Evolutionary conservation across 1,140 invertebrate species (phyloP), one percentile per base, ranked within the genome.

Genomic region (Gryllus bimaculatus): DNA sequence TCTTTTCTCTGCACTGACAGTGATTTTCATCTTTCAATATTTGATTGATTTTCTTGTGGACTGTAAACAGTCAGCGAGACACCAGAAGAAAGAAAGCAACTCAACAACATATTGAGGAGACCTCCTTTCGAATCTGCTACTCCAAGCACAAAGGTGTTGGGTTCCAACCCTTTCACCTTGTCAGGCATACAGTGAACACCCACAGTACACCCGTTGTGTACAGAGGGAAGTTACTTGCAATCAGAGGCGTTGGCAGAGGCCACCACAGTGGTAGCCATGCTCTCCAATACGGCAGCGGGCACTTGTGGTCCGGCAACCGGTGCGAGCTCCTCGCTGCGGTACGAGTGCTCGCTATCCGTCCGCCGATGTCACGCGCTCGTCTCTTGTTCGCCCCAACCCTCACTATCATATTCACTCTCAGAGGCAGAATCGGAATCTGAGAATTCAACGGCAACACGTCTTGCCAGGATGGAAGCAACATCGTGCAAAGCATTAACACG

Each of bases 401-500:
- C 91, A 82, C 90, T 91, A 83, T 92, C 91, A 83, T 90, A 91
- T 81, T 93, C 91, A 79, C 89, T 90, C 78, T 93, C 92, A 12
- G 91, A 90, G 8, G 92, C 95, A n/a, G 94, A 95, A 82, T 95
- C 95, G 39, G 94, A 94, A 86, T 98, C 96, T 81, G 95, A 96
- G 82, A 97, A 93, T 87, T 99, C 96, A 79, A 98, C 95, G 39
- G 96, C 96, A 54, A 98, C 95, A 48, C 97, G 90, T 49, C 97
- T 89, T 26, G 96, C 96, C 82, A 99, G 90, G 82, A 98, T 98
- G 12, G 95, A 96, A 15, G 97, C 97, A 7, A 99, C 97, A 87
- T 99, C 97, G 85, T 96, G 93, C 48, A 95, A 88, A 5, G 91
- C 92, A 80, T 94, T 93, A 73, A 84, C 83, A 66, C 92, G 87